These are phyloP conservation scores for Operophtera brumata DNA, from an alignment of 2,888 invertebrate species.

Conservation along the genomic window DNA sequence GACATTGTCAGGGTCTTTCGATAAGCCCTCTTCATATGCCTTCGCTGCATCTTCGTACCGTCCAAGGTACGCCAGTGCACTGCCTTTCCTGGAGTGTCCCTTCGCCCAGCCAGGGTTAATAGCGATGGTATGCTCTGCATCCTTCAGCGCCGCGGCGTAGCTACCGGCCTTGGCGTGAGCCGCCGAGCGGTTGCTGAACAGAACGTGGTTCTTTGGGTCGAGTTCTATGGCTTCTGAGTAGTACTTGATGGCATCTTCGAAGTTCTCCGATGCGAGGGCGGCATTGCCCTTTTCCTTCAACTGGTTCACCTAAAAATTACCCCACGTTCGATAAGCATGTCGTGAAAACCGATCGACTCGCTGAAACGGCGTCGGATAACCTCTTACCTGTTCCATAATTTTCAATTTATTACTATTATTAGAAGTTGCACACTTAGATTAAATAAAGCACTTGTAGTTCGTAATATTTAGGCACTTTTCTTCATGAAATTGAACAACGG, in stretches of 20 bases:
- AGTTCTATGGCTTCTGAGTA: slow-evolving; percentile 91
- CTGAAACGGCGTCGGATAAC: slow-evolving; percentile 54
- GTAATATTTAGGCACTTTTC: slow-evolving; percentile 7
- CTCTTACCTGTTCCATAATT: slow-evolving; percentile 75
- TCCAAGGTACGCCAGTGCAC: slow-evolving; percentile 89
- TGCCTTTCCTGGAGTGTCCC: slow-evolving; percentile 93
- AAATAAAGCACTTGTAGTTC: slow-evolving; percentile 23
- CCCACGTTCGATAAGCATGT: slow-evolving; percentile 24
- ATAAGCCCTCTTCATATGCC: slow-evolving; percentile 86
- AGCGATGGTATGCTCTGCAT: slow-evolving; percentile 91
- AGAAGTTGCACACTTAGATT: slow-evolving; percentile 27
- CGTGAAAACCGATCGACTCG: slow-evolving; percentile 31
- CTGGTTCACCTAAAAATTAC: slow-evolving; percentile 84
- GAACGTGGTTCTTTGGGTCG: slow-evolving; percentile 91
- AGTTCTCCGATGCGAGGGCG: slow-evolving; percentile 88
- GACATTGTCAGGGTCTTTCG: slow-evolving; percentile 86
- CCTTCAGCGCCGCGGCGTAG: slow-evolving; percentile 87
- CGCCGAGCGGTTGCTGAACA: slow-evolving; percentile 95
- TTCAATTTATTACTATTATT: slow-evolving; percentile 31
- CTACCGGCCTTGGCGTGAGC: slow-evolving; percentile 91
- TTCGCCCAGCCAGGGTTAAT: slow-evolving; percentile 93
- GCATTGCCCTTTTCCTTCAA: slow-evolving; percentile 94
- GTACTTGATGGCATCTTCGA: slow-evolving; percentile 87
- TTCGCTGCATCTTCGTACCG: slow-evolving; percentile 87
- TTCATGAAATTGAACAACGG: slow-evolving; percentile 6